A percentile compares a stretch with the other conserved stretches of the same genome.
Conservation (phyloP, 2,888 invertebrate species). For the Eretmocerus hayati region DNA sequence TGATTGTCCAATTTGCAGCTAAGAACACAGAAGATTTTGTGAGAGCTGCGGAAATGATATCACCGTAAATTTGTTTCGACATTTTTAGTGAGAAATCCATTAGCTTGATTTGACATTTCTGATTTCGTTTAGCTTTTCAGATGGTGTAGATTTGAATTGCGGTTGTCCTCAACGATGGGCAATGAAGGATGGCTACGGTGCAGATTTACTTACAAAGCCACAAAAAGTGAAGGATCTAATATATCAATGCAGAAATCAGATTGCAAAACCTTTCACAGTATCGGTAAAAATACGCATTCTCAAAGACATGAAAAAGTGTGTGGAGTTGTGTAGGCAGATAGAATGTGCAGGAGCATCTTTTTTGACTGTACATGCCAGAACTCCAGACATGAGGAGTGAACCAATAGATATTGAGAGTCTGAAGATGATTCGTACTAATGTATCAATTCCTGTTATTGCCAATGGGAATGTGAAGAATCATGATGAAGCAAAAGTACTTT, state of each 20-base stretch:
- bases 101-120: not conserved
- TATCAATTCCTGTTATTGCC: slow-evolving; percentile 79
- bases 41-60: slow-evolving; percentile 75
- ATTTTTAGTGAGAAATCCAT: not conserved
- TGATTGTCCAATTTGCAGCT: slow-evolving; percentile 93
- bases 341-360: slow-evolving; percentile 85
- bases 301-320: slow-evolving; percentile 61
- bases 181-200: slow-evolving; percentile 82
- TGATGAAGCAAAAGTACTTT: slow-evolving; percentile 63
- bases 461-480: slow-evolving; percentile 83
- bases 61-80: slow-evolving; percentile 51
- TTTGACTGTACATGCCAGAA: slow-evolving; percentile 86
- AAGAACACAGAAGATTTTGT: slow-evolving; percentile 76
- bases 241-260: slow-evolving; percentile 62
- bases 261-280: slow-evolving; percentile 71
- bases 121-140: slow-evolving; percentile 56
- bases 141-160: slow-evolving; percentile 94
- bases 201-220: slow-evolving; percentile 73
- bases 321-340: slow-evolving; percentile 71
- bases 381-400: slow-evolving; percentile 74
- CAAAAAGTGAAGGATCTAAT: slow-evolving; percentile 78
- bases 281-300: slow-evolving; percentile 88
- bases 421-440: slow-evolving; percentile 60
- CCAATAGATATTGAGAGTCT: slow-evolving; percentile 66
- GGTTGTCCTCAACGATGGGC: slow-evolving; percentile 98